Evolutionary conservation across 1,140 invertebrate genomes (phyloP).

Genomic region (Hyles vespertilio): DNA sequence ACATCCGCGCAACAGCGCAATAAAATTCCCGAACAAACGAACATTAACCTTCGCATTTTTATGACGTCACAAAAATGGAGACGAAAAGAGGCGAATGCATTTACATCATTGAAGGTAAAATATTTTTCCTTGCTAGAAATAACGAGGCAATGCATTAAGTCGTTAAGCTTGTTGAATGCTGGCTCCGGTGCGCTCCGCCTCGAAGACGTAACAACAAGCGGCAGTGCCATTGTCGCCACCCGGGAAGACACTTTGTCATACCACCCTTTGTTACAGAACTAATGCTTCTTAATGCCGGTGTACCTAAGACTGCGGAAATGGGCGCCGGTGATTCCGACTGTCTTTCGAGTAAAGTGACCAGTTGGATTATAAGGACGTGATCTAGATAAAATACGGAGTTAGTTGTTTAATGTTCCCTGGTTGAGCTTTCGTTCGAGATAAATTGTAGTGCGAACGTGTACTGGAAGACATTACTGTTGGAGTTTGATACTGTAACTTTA

Average conservation of each 20-base stretch:
- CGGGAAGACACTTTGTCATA: conserved; percentile 42
- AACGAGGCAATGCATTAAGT: conserved; percentile 40
- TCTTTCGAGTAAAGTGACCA: conserved; percentile 15
- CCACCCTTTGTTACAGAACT: conserved; percentile 39
- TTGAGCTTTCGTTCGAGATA: too few relatives aligned
- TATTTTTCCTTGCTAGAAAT: conserved; percentile 19
- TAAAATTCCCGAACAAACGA: too few relatives aligned
- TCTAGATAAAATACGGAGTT: not conserved
- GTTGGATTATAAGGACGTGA: conserved; percentile 2
- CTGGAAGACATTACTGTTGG: too few relatives aligned
- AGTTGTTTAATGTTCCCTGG: too few relatives aligned
- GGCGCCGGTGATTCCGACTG: conserved; percentile 25
- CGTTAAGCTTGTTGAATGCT: conserved; percentile 30
- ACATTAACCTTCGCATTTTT: too few relatives aligned
- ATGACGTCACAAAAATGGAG: too few relatives aligned
- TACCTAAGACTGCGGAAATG: conserved; percentile 35
- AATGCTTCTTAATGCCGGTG: conserved; percentile 44
- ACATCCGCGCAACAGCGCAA: too few relatives aligned
- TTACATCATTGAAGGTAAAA: not conserved
- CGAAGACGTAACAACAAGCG: conserved; percentile 24
- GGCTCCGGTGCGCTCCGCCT: conserved; percentile 22
- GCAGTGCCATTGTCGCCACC: conserved; percentile 27
- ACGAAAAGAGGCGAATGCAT: too few relatives aligned
- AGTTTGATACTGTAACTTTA: too few relatives aligned
- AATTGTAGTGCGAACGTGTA: too few relatives aligned